Evolutionary conservation across 2,797 vertebrate species (phyloP), one percentile per base, ranked within the genome.

Genomic region (Lepilemur septentrionalis): DNA sequence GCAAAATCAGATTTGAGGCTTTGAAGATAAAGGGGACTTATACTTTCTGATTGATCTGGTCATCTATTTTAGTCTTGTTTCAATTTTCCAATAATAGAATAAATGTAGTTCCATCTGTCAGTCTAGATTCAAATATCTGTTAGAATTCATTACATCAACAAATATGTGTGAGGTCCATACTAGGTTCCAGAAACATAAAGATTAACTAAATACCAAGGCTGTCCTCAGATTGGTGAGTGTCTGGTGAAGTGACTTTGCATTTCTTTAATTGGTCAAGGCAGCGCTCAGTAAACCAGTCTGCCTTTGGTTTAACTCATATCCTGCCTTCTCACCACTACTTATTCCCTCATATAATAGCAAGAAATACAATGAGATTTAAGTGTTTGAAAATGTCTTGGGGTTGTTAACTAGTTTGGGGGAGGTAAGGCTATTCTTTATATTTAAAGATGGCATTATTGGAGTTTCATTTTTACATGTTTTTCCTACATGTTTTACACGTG

Each of bases 61-160:
- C 73, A 65, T 85, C 12, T 22, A 75, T 91, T 91, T 96, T 43
- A 79, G 7, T 70, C 93, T 95, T 87, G 25, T 55, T 69, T 87
- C 69, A 81, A 57, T 57, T 94, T 89, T 89, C 32, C 38, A 70
- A 38, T 84, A 96, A 70, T 23, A 38, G 23, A 61, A 84, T 41
- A 88, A 69, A 65, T 57, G 59, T 20, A 70, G 90, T 80, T 80
- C 32, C 23, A 80, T 20, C 63, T 93, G 8, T 93, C 41, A 84
- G n/a, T 84, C 43, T 95, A 67, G 12, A 91, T 63, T 5, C 17
- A 80, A 72, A 48, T 70, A 94, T 73, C 76, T 63, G 25, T 57
- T 75, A 92, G 52, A 65, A 95, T 25, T 65, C 22, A 70, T 72
- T 85, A 70, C 6, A 48, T 65, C 11, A 32, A 67, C 28, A 79